Percentiles rank a stretch among this genome's conserved stretches.
Conservation (phyloP, 2,888 invertebrate genomes). For the Criorhina ranunculi region DNA sequence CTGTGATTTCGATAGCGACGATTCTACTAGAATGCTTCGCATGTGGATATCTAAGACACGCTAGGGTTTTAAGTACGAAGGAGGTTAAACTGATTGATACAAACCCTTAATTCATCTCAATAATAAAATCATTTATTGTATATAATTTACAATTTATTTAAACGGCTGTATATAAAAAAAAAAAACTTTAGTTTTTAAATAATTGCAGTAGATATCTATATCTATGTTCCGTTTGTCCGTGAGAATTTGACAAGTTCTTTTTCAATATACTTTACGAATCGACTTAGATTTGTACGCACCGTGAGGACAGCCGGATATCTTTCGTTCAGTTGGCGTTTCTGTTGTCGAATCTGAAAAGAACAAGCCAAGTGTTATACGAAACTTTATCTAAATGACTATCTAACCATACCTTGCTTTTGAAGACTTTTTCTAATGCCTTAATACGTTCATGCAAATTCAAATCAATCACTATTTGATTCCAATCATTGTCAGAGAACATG, state of each 20-base stretch:
- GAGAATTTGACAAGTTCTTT: constrained; percentile 77
- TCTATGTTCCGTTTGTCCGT: constrained; percentile 53
- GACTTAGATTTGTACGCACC: constrained; percentile 88
- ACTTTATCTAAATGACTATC: not conserved
- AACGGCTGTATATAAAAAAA: not conserved
- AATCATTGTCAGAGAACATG: constrained; percentile 91
- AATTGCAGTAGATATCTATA: constrained; percentile 20
- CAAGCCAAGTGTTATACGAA: not conserved
- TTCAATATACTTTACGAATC: constrained; percentile 88
- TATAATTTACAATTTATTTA: constrained; percentile 5
- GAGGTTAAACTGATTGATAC: not conserved
- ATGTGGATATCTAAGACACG: too few relatives aligned
- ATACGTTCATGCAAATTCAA: constrained; percentile 88
- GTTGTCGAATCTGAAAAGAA: constrained; percentile 87
- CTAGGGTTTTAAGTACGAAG: too few relatives aligned
- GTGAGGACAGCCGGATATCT: constrained; percentile 89
- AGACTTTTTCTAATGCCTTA: constrained; percentile 86
- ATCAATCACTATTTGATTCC: constrained; percentile 87
- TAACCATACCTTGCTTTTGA: constrained; percentile 88
- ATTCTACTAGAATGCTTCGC: too few relatives aligned
- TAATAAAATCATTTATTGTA: constrained; percentile 14
- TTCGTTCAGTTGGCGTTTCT: constrained; percentile 88
- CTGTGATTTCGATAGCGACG: too few relatives aligned
- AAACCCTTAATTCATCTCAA: not conserved
- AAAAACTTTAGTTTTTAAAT: not conserved